phyloP scores from a whole-genome alignment of 2,797 vertebrate genomes.

The Diplodus sargus region DNA sequence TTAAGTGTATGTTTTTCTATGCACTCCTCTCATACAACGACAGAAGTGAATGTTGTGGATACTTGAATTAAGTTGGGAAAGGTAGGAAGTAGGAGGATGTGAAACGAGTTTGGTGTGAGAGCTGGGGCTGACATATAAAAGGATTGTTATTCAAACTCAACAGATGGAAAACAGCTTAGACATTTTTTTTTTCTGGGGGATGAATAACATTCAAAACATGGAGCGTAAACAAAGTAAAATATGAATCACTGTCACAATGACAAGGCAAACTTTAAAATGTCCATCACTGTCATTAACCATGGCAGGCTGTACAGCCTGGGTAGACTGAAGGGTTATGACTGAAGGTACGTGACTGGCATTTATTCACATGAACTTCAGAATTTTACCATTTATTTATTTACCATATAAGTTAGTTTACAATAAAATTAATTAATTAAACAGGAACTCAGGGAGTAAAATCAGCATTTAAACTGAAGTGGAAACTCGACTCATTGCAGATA shows the following conservation, averaged over 20 bases:
- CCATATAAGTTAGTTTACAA: not conserved
- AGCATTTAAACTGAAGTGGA: constrained; percentile 1
- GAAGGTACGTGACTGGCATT: not conserved
- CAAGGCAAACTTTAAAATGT: not conserved
- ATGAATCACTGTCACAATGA: not conserved
- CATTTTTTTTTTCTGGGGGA: not conserved
- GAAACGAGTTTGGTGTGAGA: not conserved
- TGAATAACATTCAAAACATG: not conserved
- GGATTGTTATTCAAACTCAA: not conserved
- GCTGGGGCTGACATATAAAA: constrained; percentile 1
- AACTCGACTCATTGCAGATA: not conserved
- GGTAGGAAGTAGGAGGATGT: too few species aligned
- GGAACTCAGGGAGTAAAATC: not conserved
- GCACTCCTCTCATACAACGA: not conserved
- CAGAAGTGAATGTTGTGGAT: not conserved
- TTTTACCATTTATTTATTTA: not conserved
- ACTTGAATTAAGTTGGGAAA: not conserved
- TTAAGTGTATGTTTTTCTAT: not conserved
- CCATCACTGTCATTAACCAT: not conserved
- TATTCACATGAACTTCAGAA: not conserved
- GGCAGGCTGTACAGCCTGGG: not conserved
- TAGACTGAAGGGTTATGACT: too few species aligned
- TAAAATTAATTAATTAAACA: not conserved
- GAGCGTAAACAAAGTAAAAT: not conserved
- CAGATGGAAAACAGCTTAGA: not conserved